phyloP scores from a whole-genome alignment of 2,113 vertebrate species.

The Ptilorrhoa leucosticta region DNA sequence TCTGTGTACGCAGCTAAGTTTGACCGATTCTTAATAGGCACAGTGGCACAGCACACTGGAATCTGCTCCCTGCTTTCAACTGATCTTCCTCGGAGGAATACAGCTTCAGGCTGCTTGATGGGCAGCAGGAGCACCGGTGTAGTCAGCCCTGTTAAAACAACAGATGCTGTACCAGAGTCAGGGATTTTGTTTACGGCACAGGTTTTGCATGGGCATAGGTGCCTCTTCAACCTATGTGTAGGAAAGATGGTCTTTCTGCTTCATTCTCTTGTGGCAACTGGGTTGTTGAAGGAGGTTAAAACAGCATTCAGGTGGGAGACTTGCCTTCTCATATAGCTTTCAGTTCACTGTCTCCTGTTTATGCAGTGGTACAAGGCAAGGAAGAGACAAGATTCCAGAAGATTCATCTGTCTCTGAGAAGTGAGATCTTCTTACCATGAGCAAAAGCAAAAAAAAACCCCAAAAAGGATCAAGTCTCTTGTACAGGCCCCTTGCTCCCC shows the following conservation, averaged over 20 bases:
- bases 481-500: background rate
- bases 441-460: background rate
- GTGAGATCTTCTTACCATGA: background rate
- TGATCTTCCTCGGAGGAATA: background rate
- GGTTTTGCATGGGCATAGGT: background rate
- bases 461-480: background rate
- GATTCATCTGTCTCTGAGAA: background rate
- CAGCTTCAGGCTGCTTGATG: background rate
- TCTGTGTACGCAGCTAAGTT: slow-evolving; percentile 44
- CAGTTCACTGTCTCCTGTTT: background rate
- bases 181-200: background rate
- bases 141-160: background rate
- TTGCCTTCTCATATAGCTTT: background rate
- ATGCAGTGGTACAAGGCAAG: background rate
- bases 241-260: background rate
- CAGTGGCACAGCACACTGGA: slow-evolving; percentile 11
- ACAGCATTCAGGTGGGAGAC: background rate
- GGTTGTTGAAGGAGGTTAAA: background rate
- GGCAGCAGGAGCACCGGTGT: background rate
- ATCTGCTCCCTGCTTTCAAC: background rate
- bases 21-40: slow-evolving; percentile 16
- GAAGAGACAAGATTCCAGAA: background rate
- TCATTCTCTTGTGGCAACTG: fast-evolving
- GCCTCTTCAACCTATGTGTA: background rate
- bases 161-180: background rate